Conservation (phyloP, 2,888 invertebrate species). For the Cloeon dipterum region DNA sequence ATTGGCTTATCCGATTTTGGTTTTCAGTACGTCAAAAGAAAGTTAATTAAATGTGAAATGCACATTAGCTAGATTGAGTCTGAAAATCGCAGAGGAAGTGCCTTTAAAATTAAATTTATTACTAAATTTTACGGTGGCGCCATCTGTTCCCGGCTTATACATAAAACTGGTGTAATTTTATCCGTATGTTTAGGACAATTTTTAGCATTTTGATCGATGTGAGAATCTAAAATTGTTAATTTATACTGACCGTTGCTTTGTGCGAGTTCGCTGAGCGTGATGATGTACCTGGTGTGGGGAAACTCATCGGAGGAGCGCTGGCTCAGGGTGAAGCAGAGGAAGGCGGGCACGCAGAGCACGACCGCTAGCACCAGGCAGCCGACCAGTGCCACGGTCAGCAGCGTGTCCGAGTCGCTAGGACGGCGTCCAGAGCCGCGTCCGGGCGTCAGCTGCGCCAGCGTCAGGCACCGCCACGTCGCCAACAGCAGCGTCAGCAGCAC, state of each 20-base stretch:
- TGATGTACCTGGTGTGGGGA: neutral
- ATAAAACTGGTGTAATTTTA: too few relatives aligned
- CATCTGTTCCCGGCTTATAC: too few relatives aligned
- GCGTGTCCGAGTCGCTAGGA: neutral
- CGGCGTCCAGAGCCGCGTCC: neutral
- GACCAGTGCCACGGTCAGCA: neutral
- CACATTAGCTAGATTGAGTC: too few relatives aligned
- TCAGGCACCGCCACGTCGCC: slow-evolving; percentile 43
- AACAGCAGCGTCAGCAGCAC: slow-evolving; percentile 57
- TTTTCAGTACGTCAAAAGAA: too few relatives aligned
- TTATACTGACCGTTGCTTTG: neutral
- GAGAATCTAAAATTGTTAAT: too few relatives aligned
- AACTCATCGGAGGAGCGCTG: neutral
- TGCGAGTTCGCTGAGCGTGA: neutral
- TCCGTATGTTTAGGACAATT: too few relatives aligned
- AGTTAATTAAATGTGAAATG: too few relatives aligned
- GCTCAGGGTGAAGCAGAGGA: neutral
- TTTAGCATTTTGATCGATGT: too few relatives aligned
- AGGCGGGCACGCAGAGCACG: slow-evolving; percentile 1
- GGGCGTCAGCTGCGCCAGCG: neutral
- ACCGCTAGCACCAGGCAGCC: neutral
- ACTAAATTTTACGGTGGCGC: too few relatives aligned
- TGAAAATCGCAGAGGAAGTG: too few relatives aligned
- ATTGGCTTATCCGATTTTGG: too few relatives aligned
- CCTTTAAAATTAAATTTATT: too few relatives aligned